phyloP scores from a whole-genome alignment of 2,888 invertebrate species.

The Agrotis ipsilon region DNA sequence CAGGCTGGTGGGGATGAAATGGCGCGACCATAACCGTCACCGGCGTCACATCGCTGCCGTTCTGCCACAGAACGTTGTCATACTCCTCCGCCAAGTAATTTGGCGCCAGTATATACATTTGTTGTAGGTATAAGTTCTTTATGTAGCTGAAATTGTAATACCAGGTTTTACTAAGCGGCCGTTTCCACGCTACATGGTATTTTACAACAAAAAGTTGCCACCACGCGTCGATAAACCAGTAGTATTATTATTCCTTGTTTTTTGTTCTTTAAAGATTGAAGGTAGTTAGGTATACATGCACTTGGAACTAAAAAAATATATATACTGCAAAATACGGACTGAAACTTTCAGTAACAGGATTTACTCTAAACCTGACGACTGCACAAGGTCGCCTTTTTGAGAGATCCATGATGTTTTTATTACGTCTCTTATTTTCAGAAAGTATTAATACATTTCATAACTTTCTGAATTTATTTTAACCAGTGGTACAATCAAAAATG shows the following conservation, averaged over 20 bases:
- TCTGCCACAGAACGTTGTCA: conserved; percentile 92
- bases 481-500: conserved; percentile 38
- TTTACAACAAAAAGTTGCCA: no score
- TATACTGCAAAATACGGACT: no score
- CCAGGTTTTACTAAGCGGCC: not conserved
- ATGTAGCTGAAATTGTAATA: conserved; percentile 89
- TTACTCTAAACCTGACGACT: no score
- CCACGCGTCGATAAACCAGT: no score
- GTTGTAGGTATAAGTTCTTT: conserved; percentile 95
- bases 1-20: conserved; percentile 92
- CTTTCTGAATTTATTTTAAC: conserved; percentile 35
- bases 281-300: no score
- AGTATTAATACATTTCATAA: conserved; percentile 8
- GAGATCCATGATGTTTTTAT: not conserved
- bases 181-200: no score
- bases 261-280: no score
- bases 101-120: conserved; percentile 95
- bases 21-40: conserved; percentile 92
- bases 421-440: not conserved
- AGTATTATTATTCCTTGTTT: no score
- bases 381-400: conserved; percentile 3
- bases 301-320: no score
- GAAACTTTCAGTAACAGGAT: no score
- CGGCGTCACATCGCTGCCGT: conserved; percentile 93
- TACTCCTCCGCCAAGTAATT: conserved; percentile 95